Evolutionary conservation across 2,888 invertebrate species (phyloP), one percentile per base, ranked within the genome.

Genomic region (Morpho achilles): DNA sequence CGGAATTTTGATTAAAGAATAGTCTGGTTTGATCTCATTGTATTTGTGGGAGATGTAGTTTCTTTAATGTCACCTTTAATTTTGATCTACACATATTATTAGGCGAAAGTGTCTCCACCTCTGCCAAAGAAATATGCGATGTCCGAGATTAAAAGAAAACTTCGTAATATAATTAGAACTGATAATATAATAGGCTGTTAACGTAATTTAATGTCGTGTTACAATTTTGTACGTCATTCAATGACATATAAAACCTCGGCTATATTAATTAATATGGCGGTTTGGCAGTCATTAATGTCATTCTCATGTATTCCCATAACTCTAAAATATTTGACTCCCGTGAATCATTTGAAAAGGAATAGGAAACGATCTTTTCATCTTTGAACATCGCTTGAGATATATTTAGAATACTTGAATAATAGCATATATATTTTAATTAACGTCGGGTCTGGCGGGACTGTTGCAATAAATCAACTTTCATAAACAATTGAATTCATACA

Each of bases 231-330:
- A 77, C 68, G 71, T 77, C 77, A 74, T 76, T 76, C 67, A 72
- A 67, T 60, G 74, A 72, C 75, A 68, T 69, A 75, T 73, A 73
- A 77, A 77, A 76, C 76, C 76, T 72, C 77, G 73, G 78, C 79
- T 77, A 72, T 72, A 76, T 80, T 87, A 86, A 88, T 88, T 86
- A 87, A 83, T 80, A 75, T 72, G 69, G 65, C 75, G 75, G 82
- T 81, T 44, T 71, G 70, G 77, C 70, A 73, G 71, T 69, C 80
- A 84, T 87, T 79, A 87, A 79, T 76, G 88, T 87, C 89, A 83
- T 72, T 76, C 77, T 78, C 77, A 82, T 78, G 80, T 76, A 69
- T 32, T 71, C 70, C 69, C 73, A 84, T 85, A 84, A 79, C 73
- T 87, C 66, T 65, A 68, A 71, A 69, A 71, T 70, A 71, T 79